Evolutionary conservation across 2,797 vertebrate genomes (phyloP).

Genomic region (Luscinia megarhynchos): DNA sequence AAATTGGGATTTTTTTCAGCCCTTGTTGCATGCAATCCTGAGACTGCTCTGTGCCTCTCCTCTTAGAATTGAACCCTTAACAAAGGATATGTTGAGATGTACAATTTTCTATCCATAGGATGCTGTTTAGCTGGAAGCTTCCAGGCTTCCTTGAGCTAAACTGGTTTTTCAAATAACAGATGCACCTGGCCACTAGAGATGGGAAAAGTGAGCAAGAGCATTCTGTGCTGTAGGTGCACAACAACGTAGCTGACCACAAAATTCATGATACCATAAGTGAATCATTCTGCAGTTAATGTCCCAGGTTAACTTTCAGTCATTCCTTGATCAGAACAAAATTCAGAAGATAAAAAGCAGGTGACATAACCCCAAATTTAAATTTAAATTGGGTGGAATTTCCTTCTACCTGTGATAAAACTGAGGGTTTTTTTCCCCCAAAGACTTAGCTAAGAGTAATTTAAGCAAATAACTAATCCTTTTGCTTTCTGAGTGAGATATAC

Average conservation of each 20-base stretch:
- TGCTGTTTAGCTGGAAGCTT: neutral
- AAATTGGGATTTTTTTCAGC: neutral
- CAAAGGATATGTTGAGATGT: neutral
- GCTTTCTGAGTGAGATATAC: neutral
- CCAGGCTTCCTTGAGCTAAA: neutral
- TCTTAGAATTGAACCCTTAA: neutral
- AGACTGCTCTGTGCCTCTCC: neutral
- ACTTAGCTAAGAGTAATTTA: neutral
- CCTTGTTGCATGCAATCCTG: neutral
- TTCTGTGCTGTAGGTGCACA: neutral
- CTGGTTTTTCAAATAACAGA: neutral
- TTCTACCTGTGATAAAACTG: neutral
- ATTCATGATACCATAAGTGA: neutral
- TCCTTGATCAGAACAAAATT: neutral
- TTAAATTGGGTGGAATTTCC: neutral
- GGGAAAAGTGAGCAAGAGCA: neutral
- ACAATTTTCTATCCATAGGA: neutral
- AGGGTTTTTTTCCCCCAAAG: neutral
- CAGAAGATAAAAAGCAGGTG: neutral
- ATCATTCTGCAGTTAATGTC: neutral
- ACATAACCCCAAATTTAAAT: neutral
- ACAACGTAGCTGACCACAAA: neutral
- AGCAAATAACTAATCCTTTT: neutral
- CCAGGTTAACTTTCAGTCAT: neutral
- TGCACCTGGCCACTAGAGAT: neutral